Evolutionary conservation across 2,888 invertebrate genomes (phyloP).

Genomic region (Tenthredo amoena): DNA sequence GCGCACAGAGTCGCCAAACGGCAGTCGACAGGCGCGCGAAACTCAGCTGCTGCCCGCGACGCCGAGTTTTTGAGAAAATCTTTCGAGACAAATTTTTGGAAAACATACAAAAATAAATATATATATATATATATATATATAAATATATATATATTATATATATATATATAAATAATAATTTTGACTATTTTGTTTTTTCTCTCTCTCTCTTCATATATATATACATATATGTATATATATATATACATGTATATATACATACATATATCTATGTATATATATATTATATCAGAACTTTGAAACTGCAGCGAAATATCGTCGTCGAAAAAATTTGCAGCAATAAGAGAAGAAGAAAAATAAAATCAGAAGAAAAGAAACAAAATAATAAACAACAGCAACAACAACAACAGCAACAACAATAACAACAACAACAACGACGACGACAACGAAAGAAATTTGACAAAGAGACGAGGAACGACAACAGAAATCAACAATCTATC

Average conservation of each 20-base stretch:
- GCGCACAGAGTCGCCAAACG: conserved; percentile 77
- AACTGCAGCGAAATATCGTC: neutral
- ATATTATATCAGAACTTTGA: neutral
- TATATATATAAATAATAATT: neutral
- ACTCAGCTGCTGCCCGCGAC: conserved; percentile 64
- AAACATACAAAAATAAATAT: neutral
- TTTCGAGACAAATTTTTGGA: neutral
- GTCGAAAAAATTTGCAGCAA: neutral
- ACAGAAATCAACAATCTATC: neutral
- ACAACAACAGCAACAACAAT: neutral
- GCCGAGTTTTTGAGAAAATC: conserved; percentile 52
- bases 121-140: neutral
- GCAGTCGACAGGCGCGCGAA: conserved; percentile 78
- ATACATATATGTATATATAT: neutral
- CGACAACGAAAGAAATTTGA: neutral
- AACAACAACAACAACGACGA: neutral
- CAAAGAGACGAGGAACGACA: neutral
- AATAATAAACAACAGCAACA: neutral
- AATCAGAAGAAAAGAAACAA: neutral
- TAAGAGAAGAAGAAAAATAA: neutral
- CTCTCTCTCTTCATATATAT: neutral
- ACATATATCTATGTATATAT: neutral
- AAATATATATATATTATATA: neutral
- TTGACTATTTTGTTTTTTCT: neutral
- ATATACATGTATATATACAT: neutral